phyloP scores from a whole-genome alignment of 1,140 invertebrate species.

The Mizuhopecten yessoensis region DNA sequence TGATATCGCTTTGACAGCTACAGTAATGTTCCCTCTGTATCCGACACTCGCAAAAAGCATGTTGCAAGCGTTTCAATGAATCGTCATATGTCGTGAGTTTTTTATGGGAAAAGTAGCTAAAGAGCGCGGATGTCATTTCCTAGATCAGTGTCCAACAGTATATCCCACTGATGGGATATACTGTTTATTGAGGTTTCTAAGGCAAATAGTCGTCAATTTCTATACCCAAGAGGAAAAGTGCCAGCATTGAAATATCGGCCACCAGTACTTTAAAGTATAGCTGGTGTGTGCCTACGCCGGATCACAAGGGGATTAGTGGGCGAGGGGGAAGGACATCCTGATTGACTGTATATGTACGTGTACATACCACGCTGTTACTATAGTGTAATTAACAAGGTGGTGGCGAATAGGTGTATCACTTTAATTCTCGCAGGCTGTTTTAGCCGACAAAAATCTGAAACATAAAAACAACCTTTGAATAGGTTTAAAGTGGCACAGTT shows the following conservation, averaged over 20 bases:
- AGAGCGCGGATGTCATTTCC: slow-evolving; percentile 25
- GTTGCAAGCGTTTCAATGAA: too few species aligned
- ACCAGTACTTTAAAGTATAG: background rate
- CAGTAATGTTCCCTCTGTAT: too few species aligned
- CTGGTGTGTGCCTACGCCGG: background rate
- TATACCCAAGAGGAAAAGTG: background rate
- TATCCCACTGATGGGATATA: background rate
- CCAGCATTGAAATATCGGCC: background rate
- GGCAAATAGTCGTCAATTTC: slow-evolving; percentile 22
- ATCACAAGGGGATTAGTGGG: background rate
- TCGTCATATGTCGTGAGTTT: too few species aligned
- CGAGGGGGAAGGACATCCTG: background rate
- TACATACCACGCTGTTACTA: background rate
- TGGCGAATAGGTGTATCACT: too few species aligned
- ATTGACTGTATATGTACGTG: background rate
- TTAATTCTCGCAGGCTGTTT: too few species aligned
- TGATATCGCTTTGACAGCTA: too few species aligned
- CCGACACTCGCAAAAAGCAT: too few species aligned
- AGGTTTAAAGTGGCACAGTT: too few species aligned
- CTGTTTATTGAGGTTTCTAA: background rate
- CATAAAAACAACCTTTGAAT: too few species aligned
- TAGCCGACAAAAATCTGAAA: too few species aligned
- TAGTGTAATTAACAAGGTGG: too few species aligned
- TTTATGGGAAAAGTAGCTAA: too few species aligned
- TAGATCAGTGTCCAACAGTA: background rate